These are phyloP conservation scores for Idris sp. DNA, from an alignment of 1,140 invertebrate species.

Conservation along the genomic window DNA sequence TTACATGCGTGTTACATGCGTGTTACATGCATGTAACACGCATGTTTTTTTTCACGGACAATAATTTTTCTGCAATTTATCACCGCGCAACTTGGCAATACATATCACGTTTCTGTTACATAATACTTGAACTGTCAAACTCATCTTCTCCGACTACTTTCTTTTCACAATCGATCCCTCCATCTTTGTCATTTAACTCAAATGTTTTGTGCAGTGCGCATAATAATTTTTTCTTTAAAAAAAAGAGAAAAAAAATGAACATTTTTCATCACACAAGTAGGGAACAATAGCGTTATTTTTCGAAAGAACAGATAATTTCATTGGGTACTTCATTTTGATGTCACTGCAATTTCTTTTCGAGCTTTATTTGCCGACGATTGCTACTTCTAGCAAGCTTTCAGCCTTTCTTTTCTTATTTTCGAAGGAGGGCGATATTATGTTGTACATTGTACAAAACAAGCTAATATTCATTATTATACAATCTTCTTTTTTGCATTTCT, in stretches of 20 bases:
- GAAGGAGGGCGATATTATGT: constrained; percentile 34
- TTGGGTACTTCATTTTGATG: constrained; percentile 52
- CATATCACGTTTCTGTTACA: too few species aligned
- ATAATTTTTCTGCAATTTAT: too few species aligned
- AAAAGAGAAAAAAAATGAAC: constrained; percentile 19
- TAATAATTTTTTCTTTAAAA: constrained; percentile 26
- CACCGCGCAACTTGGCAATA: too few species aligned
- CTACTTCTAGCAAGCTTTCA: constrained; percentile 50
- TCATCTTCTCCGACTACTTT: too few species aligned
- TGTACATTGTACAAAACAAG: constrained; percentile 33
- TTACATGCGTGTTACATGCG: too few species aligned
- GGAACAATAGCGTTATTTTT: constrained; percentile 35
- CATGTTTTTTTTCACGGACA: too few species aligned
- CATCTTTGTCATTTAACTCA: too few species aligned
- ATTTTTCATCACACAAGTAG: constrained; percentile 10
- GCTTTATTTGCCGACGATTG: constrained; percentile 47
- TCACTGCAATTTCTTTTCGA: constrained; percentile 50
- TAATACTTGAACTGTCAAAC: too few species aligned
- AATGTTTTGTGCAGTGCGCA: neutral
- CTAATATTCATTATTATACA: constrained; percentile 39
- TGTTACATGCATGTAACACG: too few species aligned
- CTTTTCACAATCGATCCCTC: too few species aligned
- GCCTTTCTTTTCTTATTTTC: constrained; percentile 38
- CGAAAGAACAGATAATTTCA: constrained; percentile 48
- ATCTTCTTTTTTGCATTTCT: too few species aligned